Percentiles rank a stretch among this genome's conserved stretches.
Evolutionary conservation across 1,140 invertebrate genomes (phyloP).

Genomic region (Drosophila chauvacae): DNA sequence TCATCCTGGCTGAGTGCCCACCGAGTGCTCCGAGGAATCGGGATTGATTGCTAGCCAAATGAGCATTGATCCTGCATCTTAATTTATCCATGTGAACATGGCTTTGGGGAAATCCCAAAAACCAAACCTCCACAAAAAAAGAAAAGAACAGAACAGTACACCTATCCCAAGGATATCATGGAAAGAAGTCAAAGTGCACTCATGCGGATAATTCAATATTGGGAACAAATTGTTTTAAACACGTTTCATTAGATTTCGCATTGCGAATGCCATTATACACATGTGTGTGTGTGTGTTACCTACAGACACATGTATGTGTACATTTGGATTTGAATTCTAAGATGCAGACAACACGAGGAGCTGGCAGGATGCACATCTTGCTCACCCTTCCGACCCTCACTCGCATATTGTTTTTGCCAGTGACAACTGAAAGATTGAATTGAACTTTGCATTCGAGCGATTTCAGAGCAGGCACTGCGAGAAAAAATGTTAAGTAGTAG

Average conservation of each 20-base stretch:
- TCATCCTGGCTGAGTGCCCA: slow-evolving; percentile 21
- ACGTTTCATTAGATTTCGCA: slow-evolving; percentile 79
- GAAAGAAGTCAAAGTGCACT: slow-evolving; percentile 65
- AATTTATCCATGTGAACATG: slow-evolving; percentile 30
- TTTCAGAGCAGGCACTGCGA: slow-evolving; percentile 7
- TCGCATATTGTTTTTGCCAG: slow-evolving; percentile 72
- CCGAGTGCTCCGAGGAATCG: slow-evolving; percentile 5
- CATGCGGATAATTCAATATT: slow-evolving; percentile 80
- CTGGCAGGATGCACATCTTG: slow-evolving; percentile 28
- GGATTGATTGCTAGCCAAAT: slow-evolving; percentile 39
- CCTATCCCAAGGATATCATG: slow-evolving; percentile 13
- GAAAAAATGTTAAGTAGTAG: neutral
- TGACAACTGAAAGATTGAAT: slow-evolving; percentile 82
- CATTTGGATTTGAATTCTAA: slow-evolving; percentile 48
- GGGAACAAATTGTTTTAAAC: slow-evolving; percentile 81
- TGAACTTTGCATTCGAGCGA: slow-evolving; percentile 69
- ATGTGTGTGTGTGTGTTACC: neutral
- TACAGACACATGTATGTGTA: neutral
- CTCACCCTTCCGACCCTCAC: neutral
- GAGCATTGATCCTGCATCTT: slow-evolving; percentile 32
- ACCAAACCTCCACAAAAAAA: neutral
- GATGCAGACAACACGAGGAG: slow-evolving; percentile 42
- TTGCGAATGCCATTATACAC: slow-evolving; percentile 49
- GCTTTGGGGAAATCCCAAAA: neutral
- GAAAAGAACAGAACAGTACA: neutral